These are phyloP conservation scores for Gerris lacustris DNA, from an alignment of 2,888 invertebrate genomes.

Conservation along the genomic window DNA sequence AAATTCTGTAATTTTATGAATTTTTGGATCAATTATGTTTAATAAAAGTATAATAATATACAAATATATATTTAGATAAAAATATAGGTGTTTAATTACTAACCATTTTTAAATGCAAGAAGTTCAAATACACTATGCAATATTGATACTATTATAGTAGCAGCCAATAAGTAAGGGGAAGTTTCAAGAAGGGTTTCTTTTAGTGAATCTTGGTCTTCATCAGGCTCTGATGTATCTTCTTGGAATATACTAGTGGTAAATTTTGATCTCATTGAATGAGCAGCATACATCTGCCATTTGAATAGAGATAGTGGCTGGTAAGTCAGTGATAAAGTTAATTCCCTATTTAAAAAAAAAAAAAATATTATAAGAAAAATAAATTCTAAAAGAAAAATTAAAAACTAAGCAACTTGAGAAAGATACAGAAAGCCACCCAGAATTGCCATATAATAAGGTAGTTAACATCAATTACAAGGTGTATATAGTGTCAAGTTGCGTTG, in stretches of 20 bases:
- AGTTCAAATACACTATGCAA: slow-evolving; percentile 96
- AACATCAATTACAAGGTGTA: no score
- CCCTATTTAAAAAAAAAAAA: slow-evolving; percentile 30
- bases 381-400: background rate
- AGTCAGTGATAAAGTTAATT: slow-evolving; percentile 54
- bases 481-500: no score
- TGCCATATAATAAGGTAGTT: background rate
- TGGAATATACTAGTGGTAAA: slow-evolving; percentile 44
- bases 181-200: slow-evolving; percentile 94
- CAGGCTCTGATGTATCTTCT: slow-evolving; percentile 33
- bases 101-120: slow-evolving; percentile 95
- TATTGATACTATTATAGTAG: slow-evolving; percentile 85
- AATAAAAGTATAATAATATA: no score
- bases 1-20: no score
- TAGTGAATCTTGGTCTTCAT: slow-evolving; percentile 76
- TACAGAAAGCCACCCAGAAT: background rate
- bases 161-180: slow-evolving; percentile 81
- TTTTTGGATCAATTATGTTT: no score
- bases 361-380: background rate
- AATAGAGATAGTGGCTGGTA: slow-evolving; percentile 88
- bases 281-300: slow-evolving; percentile 96
- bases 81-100: slow-evolving; percentile 25
- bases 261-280: slow-evolving; percentile 85
- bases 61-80: no score
- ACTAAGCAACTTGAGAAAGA: background rate